Percentiles rank a stretch among this genome's conserved stretches.
Conservation (phyloP, 2,113 vertebrate genomes). For the Cacatua alba region DNA sequence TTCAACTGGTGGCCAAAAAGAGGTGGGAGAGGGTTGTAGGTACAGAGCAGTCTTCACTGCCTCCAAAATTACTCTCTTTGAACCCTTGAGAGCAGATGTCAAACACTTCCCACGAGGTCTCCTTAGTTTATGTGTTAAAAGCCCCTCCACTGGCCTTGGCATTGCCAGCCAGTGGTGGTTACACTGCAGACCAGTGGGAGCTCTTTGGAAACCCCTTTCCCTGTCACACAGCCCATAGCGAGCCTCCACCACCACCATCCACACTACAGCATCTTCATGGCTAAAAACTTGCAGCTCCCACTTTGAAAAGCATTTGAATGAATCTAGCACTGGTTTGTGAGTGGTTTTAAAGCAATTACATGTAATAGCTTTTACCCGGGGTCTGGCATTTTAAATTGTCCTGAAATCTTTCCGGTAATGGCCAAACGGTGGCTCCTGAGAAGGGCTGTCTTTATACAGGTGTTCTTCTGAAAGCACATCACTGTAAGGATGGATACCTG, state of each 20-base stretch:
- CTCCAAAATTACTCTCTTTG: background rate
- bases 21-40: background rate
- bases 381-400: background rate
- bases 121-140: background rate
- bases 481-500: background rate
- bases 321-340: background rate
- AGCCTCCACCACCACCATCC: background rate
- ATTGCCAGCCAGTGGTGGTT: background rate
- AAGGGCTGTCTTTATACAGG: background rate
- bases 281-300: background rate
- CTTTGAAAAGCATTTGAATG: background rate
- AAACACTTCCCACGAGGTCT: background rate
- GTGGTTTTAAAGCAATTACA: background rate
- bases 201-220: background rate
- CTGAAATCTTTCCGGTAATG: background rate
- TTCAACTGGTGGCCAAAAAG: background rate
- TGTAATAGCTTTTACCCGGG: background rate
- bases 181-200: rapidly evolving
- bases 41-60: background rate
- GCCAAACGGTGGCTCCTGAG: background rate
- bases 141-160: background rate
- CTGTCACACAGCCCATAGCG: rapidly evolving
- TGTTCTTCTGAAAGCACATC: background rate
- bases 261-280: background rate
- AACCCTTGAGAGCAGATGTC: background rate